These are phyloP conservation scores for Aphaenogaster floridana DNA, from an alignment of 1,140 invertebrate species.

Conservation along the genomic window DNA sequence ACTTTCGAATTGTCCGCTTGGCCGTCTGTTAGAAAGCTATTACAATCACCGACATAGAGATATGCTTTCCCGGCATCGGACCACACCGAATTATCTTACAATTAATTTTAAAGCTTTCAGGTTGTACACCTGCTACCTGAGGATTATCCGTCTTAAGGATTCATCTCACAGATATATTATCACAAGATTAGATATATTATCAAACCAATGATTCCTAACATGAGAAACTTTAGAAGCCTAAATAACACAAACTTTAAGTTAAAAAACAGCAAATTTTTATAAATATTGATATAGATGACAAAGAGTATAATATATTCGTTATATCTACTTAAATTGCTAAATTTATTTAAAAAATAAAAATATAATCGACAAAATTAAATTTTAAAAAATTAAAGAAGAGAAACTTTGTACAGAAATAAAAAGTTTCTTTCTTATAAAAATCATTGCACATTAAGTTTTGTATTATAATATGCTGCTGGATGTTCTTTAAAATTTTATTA, in stretches of 20 bases:
- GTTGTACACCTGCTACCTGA: neutral
- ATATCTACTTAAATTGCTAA: neutral
- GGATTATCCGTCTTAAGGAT: neutral
- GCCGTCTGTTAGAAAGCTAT: slow-evolving; percentile 68
- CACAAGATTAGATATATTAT: neutral
- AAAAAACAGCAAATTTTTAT: neutral
- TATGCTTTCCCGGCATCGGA: slow-evolving; percentile 4
- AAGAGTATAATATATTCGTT: neutral
- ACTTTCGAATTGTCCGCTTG: slow-evolving; percentile 70
- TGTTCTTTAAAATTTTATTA: neutral
- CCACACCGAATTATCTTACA: slow-evolving; percentile 18
- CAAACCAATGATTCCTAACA: neutral
- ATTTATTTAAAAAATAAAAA: neutral
- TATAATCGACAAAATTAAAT: neutral
- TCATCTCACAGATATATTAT: no score
- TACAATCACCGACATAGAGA: slow-evolving; percentile 23
- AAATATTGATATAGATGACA: neutral
- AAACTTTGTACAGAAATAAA: neutral
- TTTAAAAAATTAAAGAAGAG: neutral
- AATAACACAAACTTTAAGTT: neutral
- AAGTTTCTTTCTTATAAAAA: neutral
- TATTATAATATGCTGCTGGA: neutral
- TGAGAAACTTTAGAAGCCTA: neutral
- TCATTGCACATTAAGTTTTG: neutral
- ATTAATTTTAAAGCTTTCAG: neutral